Evolutionary conservation across 2,797 vertebrate species (phyloP).

Genomic region (Tarsius wallacei): DNA sequence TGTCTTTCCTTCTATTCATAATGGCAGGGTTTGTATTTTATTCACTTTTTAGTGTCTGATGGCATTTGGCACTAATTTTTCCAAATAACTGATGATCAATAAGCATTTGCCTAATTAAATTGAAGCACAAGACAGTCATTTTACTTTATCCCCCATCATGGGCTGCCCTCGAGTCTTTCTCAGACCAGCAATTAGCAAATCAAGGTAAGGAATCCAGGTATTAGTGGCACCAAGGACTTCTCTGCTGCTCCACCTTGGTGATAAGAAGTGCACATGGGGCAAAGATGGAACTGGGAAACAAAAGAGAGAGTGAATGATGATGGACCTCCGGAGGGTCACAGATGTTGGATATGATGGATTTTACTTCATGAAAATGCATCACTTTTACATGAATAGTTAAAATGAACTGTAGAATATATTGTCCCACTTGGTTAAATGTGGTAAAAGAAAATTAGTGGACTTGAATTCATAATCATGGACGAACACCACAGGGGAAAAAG

Average conservation of each 20-base stretch:
- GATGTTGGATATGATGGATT: background rate
- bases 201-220: background rate
- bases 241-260: background rate
- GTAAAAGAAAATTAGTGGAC: background rate
- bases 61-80: background rate
- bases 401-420: background rate
- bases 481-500: background rate
- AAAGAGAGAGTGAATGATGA: background rate
- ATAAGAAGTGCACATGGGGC: background rate
- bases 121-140: rapidly evolving
- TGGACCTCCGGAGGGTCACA: background rate
- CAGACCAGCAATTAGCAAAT: background rate
- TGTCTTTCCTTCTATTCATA: background rate
- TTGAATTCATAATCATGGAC: background rate
- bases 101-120: background rate
- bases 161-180: background rate
- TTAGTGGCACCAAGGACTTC: background rate
- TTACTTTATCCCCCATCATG: background rate
- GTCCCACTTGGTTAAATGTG: constrained; percentile 29
- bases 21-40: background rate
- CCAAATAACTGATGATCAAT: background rate
- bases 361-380: constrained; percentile 29
- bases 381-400: constrained; percentile 10
- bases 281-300: rapidly evolving
- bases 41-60: background rate